Base-by-base conservation (phyloP, 2,888 invertebrate species). In the Dascillus cervinus region DNA sequence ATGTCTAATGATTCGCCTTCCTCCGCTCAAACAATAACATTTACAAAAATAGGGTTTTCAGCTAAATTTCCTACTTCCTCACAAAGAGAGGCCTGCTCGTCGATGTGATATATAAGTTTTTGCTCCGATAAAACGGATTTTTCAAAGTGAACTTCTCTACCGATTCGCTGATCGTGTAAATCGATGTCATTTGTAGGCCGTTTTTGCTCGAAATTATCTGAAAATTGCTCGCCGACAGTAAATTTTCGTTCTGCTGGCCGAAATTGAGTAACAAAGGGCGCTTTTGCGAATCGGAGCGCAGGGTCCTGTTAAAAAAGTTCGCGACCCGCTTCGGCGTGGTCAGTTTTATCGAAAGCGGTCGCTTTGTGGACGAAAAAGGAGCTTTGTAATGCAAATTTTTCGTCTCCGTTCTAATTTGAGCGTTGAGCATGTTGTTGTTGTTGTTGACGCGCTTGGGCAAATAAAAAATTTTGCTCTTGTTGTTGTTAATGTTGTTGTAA, bases 151-250 rank as follows among this genome's bases (percentile, higher is more conserved):
- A 60, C 39, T 62, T 62, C 34, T 64, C 64, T 17, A 64, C 59
- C 37, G 59, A 56, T 42, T 65, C 60, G 46, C 64, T 60, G 46
- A 64, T 64, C 26, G 65, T 62, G 46, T 66, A 64, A 37, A 65
- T 61, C 11, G 73, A 72, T 29, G 73, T 70, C 36, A 73, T 71
- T 50, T 69, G 70, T 4, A 73, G 55, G 21, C 73, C 73, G 37
- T 68, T 71, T 53, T 70, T 71, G 44, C 69, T 65, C 20, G 72
- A 70, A 26, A 71, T 67, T 25, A 72, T 70, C 50, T 55, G 48
- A 33, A 56, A 52, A 39, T 58, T 55, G 12, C 53, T 45, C 26
- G 50, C 44, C 17, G 38, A 41, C 25, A 41, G 34, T 12, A 40
- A 41, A 39, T 39, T 44, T 35, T 36, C 28, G 2, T 22, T 38